Percentiles rank a stretch among this genome's conserved stretches.
Conservation (phyloP, 2,797 vertebrate species). For the Gallinago solitaria region DNA sequence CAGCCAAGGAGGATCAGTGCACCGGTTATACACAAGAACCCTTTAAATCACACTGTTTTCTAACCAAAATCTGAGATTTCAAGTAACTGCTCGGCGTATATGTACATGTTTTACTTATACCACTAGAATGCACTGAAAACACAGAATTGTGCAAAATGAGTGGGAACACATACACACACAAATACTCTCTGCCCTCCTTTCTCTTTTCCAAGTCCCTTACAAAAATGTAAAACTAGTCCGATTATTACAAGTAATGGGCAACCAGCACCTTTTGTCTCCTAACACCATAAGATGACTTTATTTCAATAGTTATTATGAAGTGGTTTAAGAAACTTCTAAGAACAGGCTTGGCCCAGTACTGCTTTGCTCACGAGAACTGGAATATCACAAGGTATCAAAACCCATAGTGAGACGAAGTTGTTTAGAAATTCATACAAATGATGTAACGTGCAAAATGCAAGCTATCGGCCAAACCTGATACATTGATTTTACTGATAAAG, state of each 20-base stretch:
- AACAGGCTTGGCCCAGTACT: background rate
- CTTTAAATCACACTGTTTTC: background rate
- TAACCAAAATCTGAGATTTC: background rate
- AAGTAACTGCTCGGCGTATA: background rate
- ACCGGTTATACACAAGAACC: background rate
- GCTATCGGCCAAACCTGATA: background rate
- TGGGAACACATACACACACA: background rate
- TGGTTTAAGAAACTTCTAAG: background rate
- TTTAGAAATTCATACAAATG: background rate
- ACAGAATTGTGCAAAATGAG: background rate
- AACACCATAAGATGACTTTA: background rate
- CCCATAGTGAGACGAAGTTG: fast-evolving
- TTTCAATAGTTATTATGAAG: background rate
- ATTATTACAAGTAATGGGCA: background rate
- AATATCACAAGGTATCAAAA: background rate
- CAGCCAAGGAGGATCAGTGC: background rate
- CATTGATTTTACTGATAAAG: background rate
- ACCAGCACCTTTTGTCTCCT: background rate
- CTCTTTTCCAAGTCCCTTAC: background rate
- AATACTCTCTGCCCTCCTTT: background rate
- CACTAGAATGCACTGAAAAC: background rate
- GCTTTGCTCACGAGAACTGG: background rate
- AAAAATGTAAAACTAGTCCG: background rate
- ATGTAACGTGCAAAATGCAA: background rate
- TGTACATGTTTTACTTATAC: background rate